phyloP scores from a whole-genome alignment of 2,797 vertebrate genomes.

The Girardinus metallicus region DNA sequence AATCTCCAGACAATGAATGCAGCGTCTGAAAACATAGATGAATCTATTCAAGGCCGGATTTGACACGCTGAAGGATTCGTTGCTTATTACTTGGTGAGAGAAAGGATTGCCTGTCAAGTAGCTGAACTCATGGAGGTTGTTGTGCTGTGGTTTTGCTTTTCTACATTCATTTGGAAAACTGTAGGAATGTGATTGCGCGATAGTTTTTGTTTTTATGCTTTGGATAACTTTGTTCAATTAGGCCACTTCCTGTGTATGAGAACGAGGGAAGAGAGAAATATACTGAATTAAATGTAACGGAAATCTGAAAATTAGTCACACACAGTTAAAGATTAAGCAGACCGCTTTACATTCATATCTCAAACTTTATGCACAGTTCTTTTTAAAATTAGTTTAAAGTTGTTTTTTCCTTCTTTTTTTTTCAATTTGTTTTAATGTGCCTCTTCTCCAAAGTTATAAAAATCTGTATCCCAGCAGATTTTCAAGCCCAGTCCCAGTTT shows the following conservation, averaged over 20 bases:
- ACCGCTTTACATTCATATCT: not conserved
- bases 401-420: not conserved
- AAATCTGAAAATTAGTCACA: not conserved
- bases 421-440: not conserved
- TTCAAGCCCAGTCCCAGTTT: too few species aligned
- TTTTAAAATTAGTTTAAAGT: not conserved
- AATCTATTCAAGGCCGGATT: slow-evolving; percentile 7
- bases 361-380: not conserved
- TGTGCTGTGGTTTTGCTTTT: not conserved
- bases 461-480: slow-evolving; percentile 1
- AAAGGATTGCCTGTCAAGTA: slow-evolving; percentile 7
- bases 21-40: slow-evolving; percentile 3
- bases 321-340: not conserved
- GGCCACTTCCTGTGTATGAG: not conserved
- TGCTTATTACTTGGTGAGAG: slow-evolving; percentile 3
- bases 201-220: not conserved
- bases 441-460: not conserved
- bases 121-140: not conserved
- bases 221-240: not conserved
- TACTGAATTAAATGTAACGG: not conserved
- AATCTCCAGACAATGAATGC: slow-evolving; percentile 10
- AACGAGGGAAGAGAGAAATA: not conserved
- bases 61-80: slow-evolving; percentile 7
- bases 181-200: not conserved
- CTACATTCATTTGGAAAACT: not conserved